These are phyloP conservation scores for Saccopteryx bilineata DNA, from an alignment of 2,113 vertebrate genomes.

Conservation along the genomic window DNA sequence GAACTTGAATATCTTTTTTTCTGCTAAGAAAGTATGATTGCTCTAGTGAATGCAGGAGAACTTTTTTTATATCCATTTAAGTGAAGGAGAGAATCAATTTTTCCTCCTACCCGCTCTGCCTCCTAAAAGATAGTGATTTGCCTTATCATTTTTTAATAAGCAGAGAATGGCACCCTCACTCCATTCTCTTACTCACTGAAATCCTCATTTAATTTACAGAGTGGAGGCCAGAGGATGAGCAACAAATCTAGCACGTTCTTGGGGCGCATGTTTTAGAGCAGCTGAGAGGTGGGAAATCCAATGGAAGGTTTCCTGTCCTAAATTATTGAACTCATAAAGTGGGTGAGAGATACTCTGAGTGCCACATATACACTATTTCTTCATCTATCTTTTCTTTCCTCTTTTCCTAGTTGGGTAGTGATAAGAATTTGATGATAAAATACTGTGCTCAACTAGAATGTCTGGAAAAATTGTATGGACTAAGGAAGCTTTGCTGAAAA, in stretches of 20 bases:
- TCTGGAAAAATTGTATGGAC: not conserved
- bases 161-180: not conserved
- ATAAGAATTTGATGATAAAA: not conserved
- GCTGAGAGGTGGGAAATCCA: not conserved
- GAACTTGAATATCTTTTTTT: not conserved
- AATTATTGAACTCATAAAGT: constrained; percentile 21
- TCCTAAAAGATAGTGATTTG: not conserved
- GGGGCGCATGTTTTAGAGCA: not conserved
- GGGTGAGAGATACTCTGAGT: not conserved
- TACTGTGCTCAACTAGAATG: not conserved
- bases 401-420: not conserved
- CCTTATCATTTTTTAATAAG: constrained; percentile 19
- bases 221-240: not conserved
- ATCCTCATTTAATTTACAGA: not conserved
- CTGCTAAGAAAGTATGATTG: not conserved
- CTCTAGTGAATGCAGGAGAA: not conserved
- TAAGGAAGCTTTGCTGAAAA: not conserved
- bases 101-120: not conserved
- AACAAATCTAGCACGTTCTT: not conserved
- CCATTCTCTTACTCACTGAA: not conserved
- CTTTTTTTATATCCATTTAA: constrained; percentile 11
- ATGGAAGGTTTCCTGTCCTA: not conserved
- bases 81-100: constrained; percentile 34
- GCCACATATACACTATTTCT: not conserved
- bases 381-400: constrained; percentile 12